Evolutionary conservation across 2,888 invertebrate species (phyloP), one percentile per base, ranked within the genome.

Genomic region (Ochropleura plecta): DNA sequence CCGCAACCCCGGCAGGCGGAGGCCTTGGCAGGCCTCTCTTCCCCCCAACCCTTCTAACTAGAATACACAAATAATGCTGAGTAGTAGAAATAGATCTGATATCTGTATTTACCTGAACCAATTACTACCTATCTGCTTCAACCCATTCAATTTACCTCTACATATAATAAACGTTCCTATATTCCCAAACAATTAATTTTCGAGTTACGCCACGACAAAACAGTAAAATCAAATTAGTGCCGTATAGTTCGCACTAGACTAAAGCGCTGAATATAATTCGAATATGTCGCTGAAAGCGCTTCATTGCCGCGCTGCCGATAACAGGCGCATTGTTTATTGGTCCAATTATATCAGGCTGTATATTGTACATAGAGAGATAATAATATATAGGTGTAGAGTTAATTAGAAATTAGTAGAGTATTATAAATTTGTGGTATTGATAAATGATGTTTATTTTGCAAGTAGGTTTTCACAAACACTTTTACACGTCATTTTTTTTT

Each of bases 291-390:
- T 83, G 42, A 16, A 46, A 83, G 72, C 80, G 48, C 84, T 83
- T 53, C 49, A 79, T 68, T 70, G 72, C 72, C 51, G 20, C 57
- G n/a, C 48, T 72, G 80, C 79, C 83, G 83, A 80, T 80, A 83
- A 30, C 80, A 83, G 64, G 42, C 48, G 40, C 67, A 55, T 79
- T 60, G 67, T 79, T 83, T 71, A 80, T n/a, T 18, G 59, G 3
- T 44, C 51, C 68, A 55, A 79, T 80, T 83, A 83, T 68, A 78
- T 48, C 44, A 40, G 53, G 49, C 20, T 42, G 9, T 59, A 12
- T 44, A 10, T 44, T n/a, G n/a, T 42, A 40, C 18, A 57, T 48
- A 3, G 0, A 30, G 1, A 30, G 30, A n/a, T 66, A 18, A 9
- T 57, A 57, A 7, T 55, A 42, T 3, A 9, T 40, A 20, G 40